Percentiles rank a stretch among this genome's conserved stretches.
Conservation (phyloP, 2,113 vertebrate species). For the Aptenodytes patagonicus region DNA sequence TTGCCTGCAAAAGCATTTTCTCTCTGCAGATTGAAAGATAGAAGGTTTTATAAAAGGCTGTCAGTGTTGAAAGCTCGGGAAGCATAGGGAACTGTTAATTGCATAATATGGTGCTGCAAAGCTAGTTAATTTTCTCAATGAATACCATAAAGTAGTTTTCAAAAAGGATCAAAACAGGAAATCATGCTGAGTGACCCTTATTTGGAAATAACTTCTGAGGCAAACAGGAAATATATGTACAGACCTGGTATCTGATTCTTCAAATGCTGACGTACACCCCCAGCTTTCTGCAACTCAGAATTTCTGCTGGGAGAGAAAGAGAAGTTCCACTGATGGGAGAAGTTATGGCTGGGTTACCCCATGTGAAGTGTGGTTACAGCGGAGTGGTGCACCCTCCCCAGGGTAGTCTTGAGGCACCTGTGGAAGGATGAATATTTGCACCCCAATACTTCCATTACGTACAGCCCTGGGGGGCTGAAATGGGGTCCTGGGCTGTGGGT, state of each 20-base stretch:
- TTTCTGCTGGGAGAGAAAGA: neutral
- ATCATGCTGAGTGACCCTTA: neutral
- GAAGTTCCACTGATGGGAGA: neutral
- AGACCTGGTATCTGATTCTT: neutral
- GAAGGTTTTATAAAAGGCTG: neutral
- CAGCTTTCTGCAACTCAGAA: neutral
- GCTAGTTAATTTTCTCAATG: constrained; percentile 12
- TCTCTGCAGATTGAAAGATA: neutral
- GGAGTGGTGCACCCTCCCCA: neutral
- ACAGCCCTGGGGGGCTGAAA: neutral
- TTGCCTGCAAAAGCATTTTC: neutral
- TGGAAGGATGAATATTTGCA: neutral
- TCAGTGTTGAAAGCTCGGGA: neutral
- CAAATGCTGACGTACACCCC: rapidly evolving
- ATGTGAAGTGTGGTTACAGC: neutral
- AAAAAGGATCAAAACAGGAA: neutral
- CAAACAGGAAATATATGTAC: neutral
- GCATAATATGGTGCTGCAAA: neutral
- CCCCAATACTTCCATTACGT: neutral
- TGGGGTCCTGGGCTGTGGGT: neutral
- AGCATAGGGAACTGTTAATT: neutral
- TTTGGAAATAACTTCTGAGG: neutral
- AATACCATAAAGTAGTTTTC: neutral
- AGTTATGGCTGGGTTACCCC: neutral
- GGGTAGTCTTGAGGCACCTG: neutral